These are phyloP conservation scores for Isaurus tuberculatus DNA, from an alignment of 92 coral and sea anemone genomes.

Conservation along the genomic window DNA sequence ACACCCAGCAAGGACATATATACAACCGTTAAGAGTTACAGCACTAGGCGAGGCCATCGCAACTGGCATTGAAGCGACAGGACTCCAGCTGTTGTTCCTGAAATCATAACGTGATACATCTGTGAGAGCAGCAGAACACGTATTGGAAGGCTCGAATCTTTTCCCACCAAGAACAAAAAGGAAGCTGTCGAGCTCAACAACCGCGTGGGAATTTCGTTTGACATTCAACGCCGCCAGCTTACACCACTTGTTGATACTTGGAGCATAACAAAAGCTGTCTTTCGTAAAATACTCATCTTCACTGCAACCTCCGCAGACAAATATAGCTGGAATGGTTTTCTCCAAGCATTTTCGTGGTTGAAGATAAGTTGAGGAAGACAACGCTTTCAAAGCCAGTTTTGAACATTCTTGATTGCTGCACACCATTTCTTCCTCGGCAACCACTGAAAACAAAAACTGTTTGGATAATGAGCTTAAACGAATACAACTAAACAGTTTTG, in stretches of 20 bases:
- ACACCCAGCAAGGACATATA: neutral
- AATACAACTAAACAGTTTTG: conserved; percentile 16
- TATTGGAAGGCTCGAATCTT: neutral
- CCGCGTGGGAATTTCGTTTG: conserved; percentile 11
- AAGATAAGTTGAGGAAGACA: neutral
- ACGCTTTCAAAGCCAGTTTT: conserved; percentile 23
- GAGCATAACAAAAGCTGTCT: conserved; percentile 16
- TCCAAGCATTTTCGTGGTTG: conserved; percentile 15
- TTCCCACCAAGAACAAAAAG: conserved; percentile 31
- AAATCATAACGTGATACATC: conserved; percentile 33
- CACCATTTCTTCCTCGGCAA: conserved; percentile 42
- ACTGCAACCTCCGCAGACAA: conserved; percentile 34
- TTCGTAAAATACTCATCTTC: neutral
- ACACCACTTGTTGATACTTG: conserved; percentile 23
- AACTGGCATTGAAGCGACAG: conserved; percentile 23
- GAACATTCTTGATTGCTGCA: conserved; percentile 23
- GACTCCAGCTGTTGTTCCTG: conserved; percentile 21
- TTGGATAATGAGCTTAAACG: conserved; percentile 31
- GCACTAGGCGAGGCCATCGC: neutral
- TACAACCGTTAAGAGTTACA: neutral
- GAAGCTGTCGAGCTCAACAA: conserved; percentile 24
- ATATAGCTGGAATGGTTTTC: neutral
- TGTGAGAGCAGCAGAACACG: neutral
- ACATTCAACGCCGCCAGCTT: neutral
- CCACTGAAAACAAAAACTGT: conserved; percentile 24